phyloP scores from a whole-genome alignment of 2,888 invertebrate species.

The Tinea pellionella region DNA sequence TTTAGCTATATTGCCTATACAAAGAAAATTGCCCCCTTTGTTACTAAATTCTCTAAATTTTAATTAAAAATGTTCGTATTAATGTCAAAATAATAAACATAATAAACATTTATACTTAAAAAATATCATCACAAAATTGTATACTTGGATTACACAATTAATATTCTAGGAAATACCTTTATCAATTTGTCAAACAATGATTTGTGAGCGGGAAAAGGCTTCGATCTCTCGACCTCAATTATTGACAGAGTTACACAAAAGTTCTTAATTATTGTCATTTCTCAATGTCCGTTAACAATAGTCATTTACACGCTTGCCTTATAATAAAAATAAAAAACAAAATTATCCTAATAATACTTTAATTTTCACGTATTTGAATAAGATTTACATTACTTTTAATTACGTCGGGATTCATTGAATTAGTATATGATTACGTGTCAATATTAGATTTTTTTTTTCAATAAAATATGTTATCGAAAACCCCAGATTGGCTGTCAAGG shows the following conservation, averaged over 20 bases:
- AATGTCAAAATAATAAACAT: no score
- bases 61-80: no score
- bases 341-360: no score
- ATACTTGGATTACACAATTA: background rate
- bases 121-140: background rate
- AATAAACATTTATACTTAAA: background rate
- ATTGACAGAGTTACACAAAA: background rate
- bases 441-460: background rate
- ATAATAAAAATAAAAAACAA: background rate
- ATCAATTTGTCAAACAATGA: background rate
- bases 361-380: no score
- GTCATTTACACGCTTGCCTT: background rate
- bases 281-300: background rate
- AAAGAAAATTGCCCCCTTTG: no score
- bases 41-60: no score
- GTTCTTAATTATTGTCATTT: background rate
- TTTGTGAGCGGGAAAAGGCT: background rate
- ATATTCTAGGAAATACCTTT: background rate
- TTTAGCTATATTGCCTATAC: no score
- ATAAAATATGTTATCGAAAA: slow-evolving; percentile 30
- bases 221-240: slow-evolving; percentile 5
- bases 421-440: no score
- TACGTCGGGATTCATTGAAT: no score
- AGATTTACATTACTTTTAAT: no score
- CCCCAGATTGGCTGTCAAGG: slow-evolving; percentile 37